Conservation (phyloP, 2,888 invertebrate species). For the Caenorhabditis zanzibari region DNA sequence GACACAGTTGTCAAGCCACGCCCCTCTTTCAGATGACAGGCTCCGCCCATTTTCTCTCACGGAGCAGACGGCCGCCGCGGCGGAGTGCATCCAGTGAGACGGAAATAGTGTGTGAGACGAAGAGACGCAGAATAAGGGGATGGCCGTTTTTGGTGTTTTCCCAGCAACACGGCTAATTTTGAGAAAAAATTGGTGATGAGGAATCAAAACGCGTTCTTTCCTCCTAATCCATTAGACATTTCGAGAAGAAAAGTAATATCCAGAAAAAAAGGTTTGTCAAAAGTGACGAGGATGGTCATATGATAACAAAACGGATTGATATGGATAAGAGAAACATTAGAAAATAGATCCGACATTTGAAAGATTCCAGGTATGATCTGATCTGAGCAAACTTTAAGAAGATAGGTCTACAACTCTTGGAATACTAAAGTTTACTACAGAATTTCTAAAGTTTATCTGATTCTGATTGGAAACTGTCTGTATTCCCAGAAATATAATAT, state of each 20-base stretch:
- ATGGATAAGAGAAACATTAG: conserved; percentile 19
- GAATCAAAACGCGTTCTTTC: conserved; percentile 28
- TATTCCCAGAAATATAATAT: neutral
- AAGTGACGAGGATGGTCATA: conserved; percentile 26
- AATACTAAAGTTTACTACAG: neutral
- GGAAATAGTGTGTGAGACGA: conserved; percentile 27
- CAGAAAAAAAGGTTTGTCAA: conserved; percentile 50
- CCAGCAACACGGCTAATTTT: conserved; percentile 36
- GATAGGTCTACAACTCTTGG: conserved; percentile 5
- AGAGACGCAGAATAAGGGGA: conserved; percentile 35
- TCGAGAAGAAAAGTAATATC: conserved; percentile 32
- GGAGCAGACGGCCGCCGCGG: neutral
- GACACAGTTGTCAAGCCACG: conserved; percentile 59
- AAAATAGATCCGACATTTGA: neutral
- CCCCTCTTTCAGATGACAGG: conserved; percentile 60
- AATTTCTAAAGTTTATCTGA: neutral
- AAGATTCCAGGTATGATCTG: conserved; percentile 10
- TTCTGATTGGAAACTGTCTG: neutral
- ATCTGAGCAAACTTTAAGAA: neutral
- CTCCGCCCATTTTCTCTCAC: conserved; percentile 31
- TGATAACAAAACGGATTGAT: conserved; percentile 5
- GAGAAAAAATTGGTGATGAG: conserved; percentile 10
- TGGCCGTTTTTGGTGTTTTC: conserved; percentile 5
- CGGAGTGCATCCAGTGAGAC: conserved; percentile 9
- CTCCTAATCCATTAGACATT: conserved; percentile 48